Conservation (phyloP, 2,113 vertebrate species). For the Struthio camelus region DNA sequence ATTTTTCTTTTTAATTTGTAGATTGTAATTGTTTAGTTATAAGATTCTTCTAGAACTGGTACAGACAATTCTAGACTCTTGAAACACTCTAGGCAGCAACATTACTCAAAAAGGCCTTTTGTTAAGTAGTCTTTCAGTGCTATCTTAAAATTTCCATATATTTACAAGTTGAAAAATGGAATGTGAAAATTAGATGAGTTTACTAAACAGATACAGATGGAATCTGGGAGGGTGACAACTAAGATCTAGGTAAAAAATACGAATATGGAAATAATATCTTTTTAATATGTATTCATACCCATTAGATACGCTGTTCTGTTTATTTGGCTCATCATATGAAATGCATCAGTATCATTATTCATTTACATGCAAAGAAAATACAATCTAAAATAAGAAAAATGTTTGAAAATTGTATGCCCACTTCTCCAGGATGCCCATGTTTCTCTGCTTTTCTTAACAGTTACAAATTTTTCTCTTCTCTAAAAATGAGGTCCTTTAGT, state of each 20-base stretch:
- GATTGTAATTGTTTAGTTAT: background rate
- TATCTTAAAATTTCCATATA: background rate
- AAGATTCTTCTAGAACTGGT: background rate
- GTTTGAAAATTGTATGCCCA: background rate
- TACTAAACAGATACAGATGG: background rate
- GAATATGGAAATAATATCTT: background rate
- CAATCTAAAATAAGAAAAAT: background rate
- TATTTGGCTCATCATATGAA: background rate
- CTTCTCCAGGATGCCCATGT: background rate
- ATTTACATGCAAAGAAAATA: background rate
- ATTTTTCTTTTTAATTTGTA: background rate
- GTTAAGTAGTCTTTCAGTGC: background rate
- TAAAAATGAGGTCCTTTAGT: background rate
- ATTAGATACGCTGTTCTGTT: background rate
- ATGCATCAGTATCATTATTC: background rate
- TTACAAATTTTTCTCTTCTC: background rate
- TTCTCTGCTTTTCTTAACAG: background rate
- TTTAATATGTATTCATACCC: background rate
- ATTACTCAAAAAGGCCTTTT: background rate
- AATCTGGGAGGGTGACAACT: background rate
- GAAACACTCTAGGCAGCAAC: background rate
- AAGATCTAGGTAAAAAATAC: background rate
- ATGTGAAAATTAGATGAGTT: background rate
- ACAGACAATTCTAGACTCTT: background rate
- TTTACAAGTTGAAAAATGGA: background rate